phyloP scores from a whole-genome alignment of 2,113 vertebrate species.

The Poeciliopsis turrubarensis region DNA sequence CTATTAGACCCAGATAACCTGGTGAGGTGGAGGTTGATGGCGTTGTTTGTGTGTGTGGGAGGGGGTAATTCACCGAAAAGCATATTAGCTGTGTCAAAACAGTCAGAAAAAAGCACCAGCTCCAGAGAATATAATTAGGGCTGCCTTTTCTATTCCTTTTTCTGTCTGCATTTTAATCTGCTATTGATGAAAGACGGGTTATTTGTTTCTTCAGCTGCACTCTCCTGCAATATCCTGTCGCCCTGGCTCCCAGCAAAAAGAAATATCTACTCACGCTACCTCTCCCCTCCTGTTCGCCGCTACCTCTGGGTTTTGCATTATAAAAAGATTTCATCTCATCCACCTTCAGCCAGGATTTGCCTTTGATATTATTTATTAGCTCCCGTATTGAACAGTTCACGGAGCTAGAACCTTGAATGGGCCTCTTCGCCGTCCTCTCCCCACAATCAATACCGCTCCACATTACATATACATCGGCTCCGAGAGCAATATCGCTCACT shows the following conservation, averaged over 20 bases:
- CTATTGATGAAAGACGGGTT: constrained; percentile 64
- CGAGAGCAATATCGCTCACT: constrained; percentile 45
- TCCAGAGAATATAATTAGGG: constrained; percentile 64
- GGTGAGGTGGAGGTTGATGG: constrained; percentile 40
- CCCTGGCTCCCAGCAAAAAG: constrained; percentile 44
- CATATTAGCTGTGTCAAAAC: constrained; percentile 69
- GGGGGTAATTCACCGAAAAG: constrained; percentile 42
- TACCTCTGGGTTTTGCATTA: constrained; percentile 62
- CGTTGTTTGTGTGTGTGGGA: constrained; percentile 16
- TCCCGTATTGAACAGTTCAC: constrained; percentile 53
- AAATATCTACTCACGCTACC: constrained; percentile 42
- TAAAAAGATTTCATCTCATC: constrained; percentile 73
- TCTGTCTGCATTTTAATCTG: constrained; percentile 66
- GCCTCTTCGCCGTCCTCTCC: constrained; percentile 20
- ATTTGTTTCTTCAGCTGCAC: constrained; percentile 68
- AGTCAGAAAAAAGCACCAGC: constrained; percentile 35
- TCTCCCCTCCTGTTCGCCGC: not conserved
- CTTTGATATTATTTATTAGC: constrained; percentile 76
- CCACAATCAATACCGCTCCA: constrained; percentile 60
- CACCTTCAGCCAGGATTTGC: constrained; percentile 68
- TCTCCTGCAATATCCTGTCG: constrained; percentile 67
- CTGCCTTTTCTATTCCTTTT: constrained; percentile 24
- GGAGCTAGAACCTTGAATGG: constrained; percentile 53
- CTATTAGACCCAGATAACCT: constrained; percentile 69
- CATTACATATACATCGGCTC: constrained; percentile 68